Percentiles rank a stretch among this genome's conserved stretches.
phyloP scores from a whole-genome alignment of 2,888 invertebrate species.

The Rhorus exstirpatorius region DNA sequence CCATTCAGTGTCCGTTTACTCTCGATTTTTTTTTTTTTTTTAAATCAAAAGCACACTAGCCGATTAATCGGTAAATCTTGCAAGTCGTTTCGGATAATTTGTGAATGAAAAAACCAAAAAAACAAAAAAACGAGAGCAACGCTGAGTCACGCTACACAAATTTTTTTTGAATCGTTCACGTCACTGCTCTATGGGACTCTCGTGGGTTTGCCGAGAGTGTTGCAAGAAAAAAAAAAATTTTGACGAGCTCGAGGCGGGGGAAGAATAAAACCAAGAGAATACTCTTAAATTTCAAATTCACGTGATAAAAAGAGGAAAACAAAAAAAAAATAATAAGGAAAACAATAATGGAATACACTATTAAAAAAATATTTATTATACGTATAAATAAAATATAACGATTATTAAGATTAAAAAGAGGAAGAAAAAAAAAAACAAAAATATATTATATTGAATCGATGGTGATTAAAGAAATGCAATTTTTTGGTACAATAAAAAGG shows the following conservation, averaged over 20 bases:
- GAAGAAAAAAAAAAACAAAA: conserved; percentile 72
- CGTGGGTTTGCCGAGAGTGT: conserved; percentile 27
- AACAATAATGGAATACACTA: conserved; percentile 76
- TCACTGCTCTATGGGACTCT: not conserved
- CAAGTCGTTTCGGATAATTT: not conserved
- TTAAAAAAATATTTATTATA: conserved; percentile 73
- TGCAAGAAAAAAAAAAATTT: conserved; percentile 12
- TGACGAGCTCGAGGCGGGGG: not conserved
- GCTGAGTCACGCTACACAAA: not conserved
- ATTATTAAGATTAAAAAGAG: conserved; percentile 70
- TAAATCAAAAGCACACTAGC: not conserved
- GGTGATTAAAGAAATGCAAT: conserved; percentile 81
- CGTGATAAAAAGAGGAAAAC: conserved; percentile 69
- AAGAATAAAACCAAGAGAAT: conserved; percentile 32
- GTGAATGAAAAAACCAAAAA: not conserved
- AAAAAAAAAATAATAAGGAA: conserved; percentile 76
- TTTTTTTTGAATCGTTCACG: not conserved
- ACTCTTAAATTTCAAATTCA: conserved; percentile 78
- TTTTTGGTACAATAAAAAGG: conserved; percentile 83
- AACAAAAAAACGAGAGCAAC: too few relatives aligned
- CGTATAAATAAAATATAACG: conserved; percentile 71
- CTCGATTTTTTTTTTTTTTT: not conserved
- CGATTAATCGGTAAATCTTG: not conserved
- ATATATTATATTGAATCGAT: conserved; percentile 82
- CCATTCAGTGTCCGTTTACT: not conserved